Evolutionary conservation across 2,797 vertebrate species (phyloP), one percentile per base, ranked within the genome.

Genomic region (Brotogeris chrysoptera): DNA sequence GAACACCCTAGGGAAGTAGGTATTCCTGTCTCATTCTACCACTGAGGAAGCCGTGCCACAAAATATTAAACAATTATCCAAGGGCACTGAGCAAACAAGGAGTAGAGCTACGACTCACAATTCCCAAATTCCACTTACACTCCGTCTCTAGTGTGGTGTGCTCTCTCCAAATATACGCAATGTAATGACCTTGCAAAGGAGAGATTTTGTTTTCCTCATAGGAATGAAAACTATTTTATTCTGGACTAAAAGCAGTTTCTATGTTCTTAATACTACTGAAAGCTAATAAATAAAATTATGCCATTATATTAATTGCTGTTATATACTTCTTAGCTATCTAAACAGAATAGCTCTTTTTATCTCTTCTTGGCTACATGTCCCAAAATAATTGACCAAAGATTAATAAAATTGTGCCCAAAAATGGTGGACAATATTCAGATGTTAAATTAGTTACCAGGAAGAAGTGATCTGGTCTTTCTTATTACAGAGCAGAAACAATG

Each of bases 1-100:
- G 63, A 92, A 69, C 16, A 86, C 76, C 43, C 49, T 32, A 81
- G 81, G 38, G 79, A 91, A 28, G 27, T 4, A 80, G 44, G 24
- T 86, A 59, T 83, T 92, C 50, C n/a, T 53, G 28, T 74, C 61
- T 90, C 61, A 11, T 91, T 86, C 70, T 73, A 27, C 19, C 53
- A 79, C 25, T 41, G 38, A 92, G 30, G 59, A 84, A 94, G 14
- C 41, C 46, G 60, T 53, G 69, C 43, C 70, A 80, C 53, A 81
- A 69, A 91, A 69, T 78, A 88, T 32, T 66, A 49, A 88, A 53
- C 46, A 61, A 50, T 79, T 91, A 55, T 47, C 63, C 77, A 72
- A 90, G 61, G 65, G 86, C 73, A 95, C 93, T 59, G 44, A 88
- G 53, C 55, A 88, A 91, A 86, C 30, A 80, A 92, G 47, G 23